Evolutionary conservation across 1,140 invertebrate species (phyloP), one percentile per base, ranked within the genome.

Genomic region (Ptiloglossa arizonensis): DNA sequence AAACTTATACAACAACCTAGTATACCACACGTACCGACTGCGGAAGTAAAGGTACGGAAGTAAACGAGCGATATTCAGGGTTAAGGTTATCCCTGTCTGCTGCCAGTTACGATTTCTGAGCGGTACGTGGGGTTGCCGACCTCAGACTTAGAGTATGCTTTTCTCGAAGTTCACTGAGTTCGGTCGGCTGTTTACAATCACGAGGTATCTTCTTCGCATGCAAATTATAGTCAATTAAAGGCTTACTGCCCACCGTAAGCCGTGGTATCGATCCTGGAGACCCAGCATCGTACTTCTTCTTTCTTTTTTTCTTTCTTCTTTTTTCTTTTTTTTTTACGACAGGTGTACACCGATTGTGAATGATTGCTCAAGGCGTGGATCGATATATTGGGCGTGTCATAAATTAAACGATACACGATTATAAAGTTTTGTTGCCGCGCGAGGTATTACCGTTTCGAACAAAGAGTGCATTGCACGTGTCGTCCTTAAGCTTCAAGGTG

Each of bases 171-270:
- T 81, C 78, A 52, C 48, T 63, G 64, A 80, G 68, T 70, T 73
- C 73, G 60, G 57, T 64, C 79, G 81, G 82, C 88, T 87, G 87
- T 89, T 89, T 88, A 87, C 87, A 87, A 83, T 87, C 83, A 85
- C 78, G 59, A 79, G 67, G 70, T 70, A 80, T 79, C 80, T 82
- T 79, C 80, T 78, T 78, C 79, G 87, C 87, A 89, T 83, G 84
- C 87, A 89, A 88, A 89, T 89, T 89, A 89, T 81, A 88, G 86
- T 88, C 87, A 88, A 89, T 89, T 88, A 89, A 87, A 88, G 86
- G 71, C 80, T 80, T 68, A 80, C 83, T 83, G 35, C 79, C 84
- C 64, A 64, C 66, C 70, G 29, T 71, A 44, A 50, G 48, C 76
- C 84, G 73, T 73, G 83, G 86, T 85, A 79, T 86, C 79, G 86